Evolutionary conservation across 2,113 vertebrate genomes (phyloP), one percentile per base, ranked within the genome.

Genomic region (Oenanthe oenanthe): DNA sequence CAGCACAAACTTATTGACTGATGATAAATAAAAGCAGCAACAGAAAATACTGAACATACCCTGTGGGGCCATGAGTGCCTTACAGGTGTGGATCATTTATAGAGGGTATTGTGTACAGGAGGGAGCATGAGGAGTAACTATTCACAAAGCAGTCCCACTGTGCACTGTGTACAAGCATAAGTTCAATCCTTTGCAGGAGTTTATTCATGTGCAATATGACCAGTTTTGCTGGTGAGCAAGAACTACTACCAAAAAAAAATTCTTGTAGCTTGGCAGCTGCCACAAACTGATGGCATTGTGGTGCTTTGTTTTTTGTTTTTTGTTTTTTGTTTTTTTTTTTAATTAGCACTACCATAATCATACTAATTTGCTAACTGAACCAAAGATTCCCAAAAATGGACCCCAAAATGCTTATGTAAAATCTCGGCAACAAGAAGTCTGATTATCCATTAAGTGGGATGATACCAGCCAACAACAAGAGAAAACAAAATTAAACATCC

Each of bases 401-500:
- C 40, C 66, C 63, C 71, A 74, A 92, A 85, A 65, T 65, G 29
- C 82, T 95, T 92, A 76, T 93, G 82, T 88, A 95, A 93, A 96
- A 92, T 40, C 67, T 74, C 75, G 83, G 63, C 92, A 90, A 76
- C 67, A 86, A 85, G 89, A 58, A 85, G 85, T 45, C 85, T 88
- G 68, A 92, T 91, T 85, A 93, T 96, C 89, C 83, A 93, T 91
- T 96, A 95, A 95, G 58, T 50, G 32, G 32, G 36, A 79, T 45
- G 60, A 87, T 70, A 83, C 82, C 76, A 93, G 94, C 93, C 95
- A 96, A 91, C 53, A 71, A 67, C 77, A 93, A 88, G 68, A 91
- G 86, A 94, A 95, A 95, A 97, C 88, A 96, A 96, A 96, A 92
- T 89, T 96, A 92, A 92, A 93, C 50, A 85, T 83, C 93, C 71